Base-by-base conservation (phyloP, 2,797 vertebrate species). In the Labeo calbasu region DNA sequence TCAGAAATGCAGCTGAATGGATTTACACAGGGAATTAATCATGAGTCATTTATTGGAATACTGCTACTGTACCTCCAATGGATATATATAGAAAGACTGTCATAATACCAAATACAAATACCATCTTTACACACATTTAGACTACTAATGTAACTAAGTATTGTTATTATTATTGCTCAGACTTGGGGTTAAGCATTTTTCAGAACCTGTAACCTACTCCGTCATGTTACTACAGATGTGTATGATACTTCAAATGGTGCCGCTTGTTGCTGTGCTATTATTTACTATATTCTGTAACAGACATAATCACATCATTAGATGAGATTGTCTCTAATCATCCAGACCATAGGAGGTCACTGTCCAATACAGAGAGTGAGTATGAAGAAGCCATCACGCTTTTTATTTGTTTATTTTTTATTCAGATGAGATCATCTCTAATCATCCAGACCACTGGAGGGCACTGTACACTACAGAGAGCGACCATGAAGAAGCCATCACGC, bases 1-100 rank as follows among this genome's bases (percentile, higher is more conserved):
- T 71, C 68, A 81, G 79, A 81, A 71, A 57, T 43, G 61, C 10
- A 40, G 14, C 78, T 80, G 3, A 69, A 57, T 80, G 50, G n/a
- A 57, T 69, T 65, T n/a, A 51, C 25, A 50, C 46, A 36, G 59
- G 0, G 1, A 77, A 48, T 21, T 7, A 13, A 21, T 73, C 25
- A 53, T 21, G 50, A 53, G 25, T 73, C 71, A 53, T 40, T 57
- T 32, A 76, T n/a, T 73, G 48, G 9, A 21, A 68, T 21, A 21
- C 10, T 53, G 2, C 23, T 12, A 53, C 25, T 75, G 17, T 17
- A 19, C 14, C 3, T 25, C 2, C 13, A 28, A 3, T 13, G 3
- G 11, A 46, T 46, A 6, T 46, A 14, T 23, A 13, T 10, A 50
- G 23, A 71, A 46, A 46, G 12, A 13, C 9, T 50, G 43, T 23